Conservation (phyloP, 2,888 invertebrate species). For the Arge pagana region DNA sequence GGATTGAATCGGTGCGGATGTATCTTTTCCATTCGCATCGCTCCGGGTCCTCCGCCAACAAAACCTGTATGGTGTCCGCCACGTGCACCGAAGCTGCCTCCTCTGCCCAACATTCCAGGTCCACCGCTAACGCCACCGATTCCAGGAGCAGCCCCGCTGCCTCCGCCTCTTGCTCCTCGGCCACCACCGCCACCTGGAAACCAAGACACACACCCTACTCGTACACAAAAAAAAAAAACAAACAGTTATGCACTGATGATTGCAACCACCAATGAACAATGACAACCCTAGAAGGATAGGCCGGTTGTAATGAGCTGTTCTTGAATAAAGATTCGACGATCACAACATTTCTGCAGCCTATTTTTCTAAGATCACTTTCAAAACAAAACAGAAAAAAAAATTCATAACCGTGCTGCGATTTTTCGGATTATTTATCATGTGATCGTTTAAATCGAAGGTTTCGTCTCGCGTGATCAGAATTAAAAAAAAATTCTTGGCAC, state of each 20-base stretch:
- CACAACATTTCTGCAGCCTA: too few species aligned
- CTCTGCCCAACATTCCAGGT: conserved; percentile 47
- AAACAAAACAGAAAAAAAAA: too few species aligned
- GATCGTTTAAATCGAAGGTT: too few species aligned
- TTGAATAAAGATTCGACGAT: too few species aligned
- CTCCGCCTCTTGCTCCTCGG: conserved; percentile 34
- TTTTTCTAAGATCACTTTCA: too few species aligned
- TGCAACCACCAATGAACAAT: background rate
- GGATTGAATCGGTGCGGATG: conserved; percentile 57
- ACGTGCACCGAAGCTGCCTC: conserved; percentile 45
- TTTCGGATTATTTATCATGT: too few species aligned
- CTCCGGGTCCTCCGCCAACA: conserved; percentile 47
- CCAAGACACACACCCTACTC: conserved; percentile 20
- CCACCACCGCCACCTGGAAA: conserved; percentile 38
- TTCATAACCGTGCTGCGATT: too few species aligned
- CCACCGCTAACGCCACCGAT: conserved; percentile 46
- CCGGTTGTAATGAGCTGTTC: too few species aligned
- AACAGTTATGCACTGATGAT: conserved; percentile 5
- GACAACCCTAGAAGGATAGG: conserved; percentile 1
- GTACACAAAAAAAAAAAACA: conserved; percentile 19
- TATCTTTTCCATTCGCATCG: conserved; percentile 56
- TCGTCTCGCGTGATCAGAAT: too few species aligned
- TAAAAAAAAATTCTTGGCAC: too few species aligned
- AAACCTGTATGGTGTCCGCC: conserved; percentile 34
- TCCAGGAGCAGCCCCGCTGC: conserved; percentile 43